Evolutionary conservation across 2,888 invertebrate species (phyloP).

Genomic region (Odontothrips loti): DNA sequence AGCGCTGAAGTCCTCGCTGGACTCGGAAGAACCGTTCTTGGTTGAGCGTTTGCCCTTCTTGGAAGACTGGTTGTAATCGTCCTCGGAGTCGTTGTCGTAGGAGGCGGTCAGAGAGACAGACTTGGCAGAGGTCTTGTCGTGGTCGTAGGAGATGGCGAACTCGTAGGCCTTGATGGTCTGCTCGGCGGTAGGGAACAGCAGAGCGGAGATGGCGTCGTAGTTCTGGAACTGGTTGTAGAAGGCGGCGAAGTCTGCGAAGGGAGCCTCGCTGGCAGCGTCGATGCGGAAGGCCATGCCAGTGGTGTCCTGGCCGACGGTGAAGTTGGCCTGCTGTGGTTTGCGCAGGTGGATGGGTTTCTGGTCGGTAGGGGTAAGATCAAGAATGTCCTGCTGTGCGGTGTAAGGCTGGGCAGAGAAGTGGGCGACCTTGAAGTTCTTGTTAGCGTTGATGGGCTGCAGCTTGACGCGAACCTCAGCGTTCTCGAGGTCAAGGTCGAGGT

Average conservation of each 20-base stretch:
- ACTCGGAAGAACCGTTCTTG: neutral
- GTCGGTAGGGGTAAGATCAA: slow-evolving; percentile 51
- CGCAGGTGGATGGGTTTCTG: slow-evolving; percentile 33
- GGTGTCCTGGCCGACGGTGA: slow-evolving; percentile 39
- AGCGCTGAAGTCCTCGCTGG: slow-evolving; percentile 34
- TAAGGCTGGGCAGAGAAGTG: slow-evolving; percentile 63
- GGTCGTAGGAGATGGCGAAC: slow-evolving; percentile 51
- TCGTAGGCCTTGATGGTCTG: slow-evolving; percentile 52
- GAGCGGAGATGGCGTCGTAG: slow-evolving; percentile 41
- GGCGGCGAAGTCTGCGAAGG: slow-evolving; percentile 47
- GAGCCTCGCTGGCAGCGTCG: slow-evolving; percentile 52
- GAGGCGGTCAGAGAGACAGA: slow-evolving; percentile 48
- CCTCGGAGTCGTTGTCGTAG: slow-evolving; percentile 39
- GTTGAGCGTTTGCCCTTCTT: neutral
- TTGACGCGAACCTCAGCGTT: slow-evolving; percentile 50
- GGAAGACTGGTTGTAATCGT: neutral
- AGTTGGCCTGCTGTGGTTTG: slow-evolving; percentile 18
- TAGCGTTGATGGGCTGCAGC: slow-evolving; percentile 51
- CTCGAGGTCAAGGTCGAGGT: slow-evolving; percentile 51
- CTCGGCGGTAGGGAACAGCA: slow-evolving; percentile 42
- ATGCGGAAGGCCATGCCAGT: slow-evolving; percentile 55
- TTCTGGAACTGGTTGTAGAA: slow-evolving; percentile 43
- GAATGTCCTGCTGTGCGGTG: slow-evolving; percentile 56
- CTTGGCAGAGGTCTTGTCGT: slow-evolving; percentile 50
- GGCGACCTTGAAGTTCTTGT: slow-evolving; percentile 52